Percentiles rank a stretch among this genome's conserved stretches.
These are phyloP conservation scores for Sarcophaga carnaria DNA, from an alignment of 2,888 invertebrate species.

Conservation along the genomic window DNA sequence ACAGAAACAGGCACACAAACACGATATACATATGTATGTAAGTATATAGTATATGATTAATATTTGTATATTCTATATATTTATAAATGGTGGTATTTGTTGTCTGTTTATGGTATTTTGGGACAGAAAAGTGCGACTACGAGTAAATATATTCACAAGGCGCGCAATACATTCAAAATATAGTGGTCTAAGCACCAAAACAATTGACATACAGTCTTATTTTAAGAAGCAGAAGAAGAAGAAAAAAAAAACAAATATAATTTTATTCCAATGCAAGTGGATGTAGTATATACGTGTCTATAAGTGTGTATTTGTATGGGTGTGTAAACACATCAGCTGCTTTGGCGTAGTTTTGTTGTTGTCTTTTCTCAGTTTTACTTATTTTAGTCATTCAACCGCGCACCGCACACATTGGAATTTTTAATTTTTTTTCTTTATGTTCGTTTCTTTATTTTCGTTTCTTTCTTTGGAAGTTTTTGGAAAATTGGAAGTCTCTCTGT, in stretches of 20 bases:
- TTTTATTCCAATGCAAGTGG: neutral
- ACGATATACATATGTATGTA: neutral
- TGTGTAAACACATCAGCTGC: constrained; percentile 57
- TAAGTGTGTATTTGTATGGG: constrained; percentile 14
- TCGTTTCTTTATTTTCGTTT: neutral
- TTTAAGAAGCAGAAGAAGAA: constrained; percentile 26
- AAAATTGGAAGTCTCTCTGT: constrained; percentile 1
- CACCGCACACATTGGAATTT: constrained; percentile 17
- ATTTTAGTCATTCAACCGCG: constrained; percentile 26
- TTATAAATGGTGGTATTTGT: too few species aligned
- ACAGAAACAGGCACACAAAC: neutral
- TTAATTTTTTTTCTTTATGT: constrained; percentile 9
- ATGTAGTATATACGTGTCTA: neutral
- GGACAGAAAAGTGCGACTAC: neutral
- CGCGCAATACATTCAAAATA: constrained; percentile 43
- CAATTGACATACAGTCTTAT: constrained; percentile 28
- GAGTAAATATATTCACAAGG: constrained; percentile 26
- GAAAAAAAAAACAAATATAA: neutral
- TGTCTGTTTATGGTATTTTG: too few species aligned
- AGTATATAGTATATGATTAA: neutral
- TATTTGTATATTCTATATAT: neutral
- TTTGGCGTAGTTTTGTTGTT: constrained; percentile 31
- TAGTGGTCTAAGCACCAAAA: constrained; percentile 15
- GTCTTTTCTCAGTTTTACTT: neutral
- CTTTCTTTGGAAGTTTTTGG: neutral